These are phyloP conservation scores for Neoitamus cyanurus DNA, from an alignment of 2,888 invertebrate species.

Conservation along the genomic window DNA sequence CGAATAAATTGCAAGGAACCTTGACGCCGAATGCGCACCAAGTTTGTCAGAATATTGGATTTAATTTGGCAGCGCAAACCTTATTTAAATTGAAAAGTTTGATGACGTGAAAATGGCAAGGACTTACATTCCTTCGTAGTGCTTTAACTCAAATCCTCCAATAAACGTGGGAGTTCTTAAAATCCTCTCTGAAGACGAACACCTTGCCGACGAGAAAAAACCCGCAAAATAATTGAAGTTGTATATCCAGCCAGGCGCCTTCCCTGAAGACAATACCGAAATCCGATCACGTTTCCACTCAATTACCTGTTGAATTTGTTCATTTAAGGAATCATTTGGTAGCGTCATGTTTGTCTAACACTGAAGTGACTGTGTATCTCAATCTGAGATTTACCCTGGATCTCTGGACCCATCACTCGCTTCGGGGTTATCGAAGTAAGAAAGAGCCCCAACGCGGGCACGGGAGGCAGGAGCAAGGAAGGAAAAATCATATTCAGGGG, in stretches of 20 bases:
- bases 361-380: conserved; percentile 32
- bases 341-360: conserved; percentile 48
- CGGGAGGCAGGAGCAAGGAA: neutral
- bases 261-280: conserved; percentile 58
- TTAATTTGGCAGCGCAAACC: neutral
- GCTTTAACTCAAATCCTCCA: neutral
- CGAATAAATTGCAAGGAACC: neutral
- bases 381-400: conserved; percentile 44
- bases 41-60: neutral
- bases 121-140: neutral
- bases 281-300: conserved; percentile 65
- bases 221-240: neutral
- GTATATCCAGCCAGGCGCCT: neutral
- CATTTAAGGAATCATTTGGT: conserved; percentile 53
- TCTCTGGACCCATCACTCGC: conserved; percentile 27
- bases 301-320: conserved; percentile 62
- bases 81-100: neutral
- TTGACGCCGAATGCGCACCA: neutral
- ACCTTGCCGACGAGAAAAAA: neutral
- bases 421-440: neutral
- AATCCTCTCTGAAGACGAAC: neutral
- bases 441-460: neutral
- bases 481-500: conserved; percentile 48
- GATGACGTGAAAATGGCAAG: neutral
- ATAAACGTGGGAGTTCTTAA: neutral